A percentile compares a stretch with the other conserved stretches of the same genome.
Evolutionary conservation across 2,888 invertebrate species (phyloP).

Genomic region (Ennomos quercinarius): DNA sequence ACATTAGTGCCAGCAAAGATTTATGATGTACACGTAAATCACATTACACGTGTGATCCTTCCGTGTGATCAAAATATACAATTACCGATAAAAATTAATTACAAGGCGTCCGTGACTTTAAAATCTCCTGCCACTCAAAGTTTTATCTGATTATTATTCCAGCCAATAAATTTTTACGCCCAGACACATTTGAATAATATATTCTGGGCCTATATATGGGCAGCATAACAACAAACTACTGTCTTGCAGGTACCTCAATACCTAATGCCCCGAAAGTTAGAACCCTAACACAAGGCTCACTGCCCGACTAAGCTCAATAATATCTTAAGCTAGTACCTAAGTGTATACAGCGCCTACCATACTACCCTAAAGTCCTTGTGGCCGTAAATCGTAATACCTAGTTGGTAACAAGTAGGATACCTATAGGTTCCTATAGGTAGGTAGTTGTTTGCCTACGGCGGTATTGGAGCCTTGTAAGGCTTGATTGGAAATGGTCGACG

Average conservation of each 20-base stretch:
- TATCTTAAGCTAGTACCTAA: slow-evolving; percentile 6
- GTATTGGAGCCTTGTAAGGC: slow-evolving; percentile 49
- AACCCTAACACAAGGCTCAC: slow-evolving; percentile 15
- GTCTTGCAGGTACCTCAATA: neutral
- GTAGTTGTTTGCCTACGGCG: slow-evolving; percentile 16
- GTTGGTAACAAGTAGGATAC: slow-evolving; percentile 13
- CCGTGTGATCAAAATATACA: neutral
- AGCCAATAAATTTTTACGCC: too few species aligned
- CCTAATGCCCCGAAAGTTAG: neutral
- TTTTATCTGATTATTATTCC: too few species aligned
- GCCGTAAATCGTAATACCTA: slow-evolving; percentile 13
- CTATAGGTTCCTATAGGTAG: too few species aligned
- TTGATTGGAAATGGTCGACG: slow-evolving; percentile 46
- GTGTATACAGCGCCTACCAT: neutral
- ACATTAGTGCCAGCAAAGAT: slow-evolving; percentile 7
- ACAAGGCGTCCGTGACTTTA: too few species aligned
- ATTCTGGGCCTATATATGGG: too few species aligned
- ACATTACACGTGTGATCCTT: slow-evolving; percentile 3
- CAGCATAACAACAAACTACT: too few species aligned
- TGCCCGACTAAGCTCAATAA: slow-evolving; percentile 26
- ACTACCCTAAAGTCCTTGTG: slow-evolving; percentile 1
- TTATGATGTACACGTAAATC: slow-evolving; percentile 5
- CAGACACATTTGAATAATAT: too few species aligned
- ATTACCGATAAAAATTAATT: neutral
- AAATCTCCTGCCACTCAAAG: too few species aligned